Base-by-base conservation (phyloP, 2,113 vertebrate genomes). In the Baryphthengus martii region DNA sequence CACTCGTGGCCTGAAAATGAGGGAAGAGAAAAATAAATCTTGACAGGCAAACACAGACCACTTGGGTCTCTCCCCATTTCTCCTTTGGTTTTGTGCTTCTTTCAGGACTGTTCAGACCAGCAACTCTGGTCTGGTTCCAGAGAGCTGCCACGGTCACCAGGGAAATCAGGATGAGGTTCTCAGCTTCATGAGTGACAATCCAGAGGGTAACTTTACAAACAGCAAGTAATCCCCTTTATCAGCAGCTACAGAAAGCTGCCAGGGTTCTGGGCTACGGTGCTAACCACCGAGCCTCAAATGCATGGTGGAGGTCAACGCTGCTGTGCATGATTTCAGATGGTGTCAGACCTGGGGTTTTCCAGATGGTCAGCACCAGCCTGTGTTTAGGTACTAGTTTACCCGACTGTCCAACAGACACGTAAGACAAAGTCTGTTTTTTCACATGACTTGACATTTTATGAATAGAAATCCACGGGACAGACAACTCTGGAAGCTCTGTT, bases 21-120 rank as follows among this genome's bases (percentile, higher is more conserved):
- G 31, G 12, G 3, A 0, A 20, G n/a, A n/a, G n/a, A 13, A 17
- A 61, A 23, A 7, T 1, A 26, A 21, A 13, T 53, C 28, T 11
- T 58, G 8, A 68, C 7, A 31, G 0, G 7, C 59, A 79, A 58
- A 75, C 26, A 71, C n/a, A 74, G 55, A 83, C 33, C 21, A 44
- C 10, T 63, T 23, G 7, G 20, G 42, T 42, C 16, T 75, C n/a
- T 42, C 37, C 15, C 8, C 9, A 9, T 76, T 45, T 14, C 35
- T 59, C n/a, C 26, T 62, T 87, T 85, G 21, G 21, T 47, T 84
- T 61, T 63, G 24, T 58, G 25, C 24, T 62, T 90, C 81, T 95
- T 58, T 13, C 35, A 85, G 44, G 14, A 40, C 11, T 1, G 1
- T 55, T 74, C n/a, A 79, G 49, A 65, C 21, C 45, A 80, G 35